phyloP scores from a whole-genome alignment of 2,888 invertebrate species.

The Caenorhabditis becei region DNA sequence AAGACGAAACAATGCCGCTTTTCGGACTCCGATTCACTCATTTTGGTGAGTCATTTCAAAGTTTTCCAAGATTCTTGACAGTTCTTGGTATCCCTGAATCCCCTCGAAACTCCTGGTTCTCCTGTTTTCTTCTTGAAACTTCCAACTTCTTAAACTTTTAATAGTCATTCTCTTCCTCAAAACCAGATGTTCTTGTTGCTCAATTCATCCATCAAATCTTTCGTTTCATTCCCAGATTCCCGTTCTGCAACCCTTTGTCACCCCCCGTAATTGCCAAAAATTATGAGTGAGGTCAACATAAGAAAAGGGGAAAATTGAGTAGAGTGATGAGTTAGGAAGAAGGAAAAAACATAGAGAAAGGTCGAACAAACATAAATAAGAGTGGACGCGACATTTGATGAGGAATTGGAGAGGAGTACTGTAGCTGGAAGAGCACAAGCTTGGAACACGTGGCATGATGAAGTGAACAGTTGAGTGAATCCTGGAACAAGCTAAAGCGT shows the following conservation, averaged over 20 bases:
- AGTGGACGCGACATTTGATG: too few relatives aligned
- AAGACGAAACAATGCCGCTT: constrained; percentile 51
- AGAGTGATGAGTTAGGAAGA: constrained; percentile 6
- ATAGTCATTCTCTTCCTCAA: background rate
- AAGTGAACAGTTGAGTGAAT: too few relatives aligned
- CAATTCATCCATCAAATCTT: too few relatives aligned
- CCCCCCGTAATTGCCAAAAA: constrained; percentile 28
- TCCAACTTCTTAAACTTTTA: constrained; percentile 24
- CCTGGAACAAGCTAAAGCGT: too few relatives aligned
- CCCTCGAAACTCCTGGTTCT: constrained; percentile 10
- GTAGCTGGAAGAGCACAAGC: background rate
- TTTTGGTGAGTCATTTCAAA: constrained; percentile 50
- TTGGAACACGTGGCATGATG: too few relatives aligned
- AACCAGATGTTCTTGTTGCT: background rate
- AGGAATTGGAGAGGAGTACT: background rate
- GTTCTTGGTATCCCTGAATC: background rate
- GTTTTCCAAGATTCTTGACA: background rate
- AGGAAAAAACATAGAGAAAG: constrained; percentile 10
- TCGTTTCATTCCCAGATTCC: background rate
- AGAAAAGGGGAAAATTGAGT: background rate
- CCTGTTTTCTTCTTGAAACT: background rate
- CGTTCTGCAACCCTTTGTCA: background rate
- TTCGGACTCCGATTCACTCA: constrained; percentile 63
- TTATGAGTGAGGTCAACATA: background rate
- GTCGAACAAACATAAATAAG: constrained; percentile 5